phyloP scores from a whole-genome alignment of 2,888 invertebrate species.

The Drosophila paranaensis region DNA sequence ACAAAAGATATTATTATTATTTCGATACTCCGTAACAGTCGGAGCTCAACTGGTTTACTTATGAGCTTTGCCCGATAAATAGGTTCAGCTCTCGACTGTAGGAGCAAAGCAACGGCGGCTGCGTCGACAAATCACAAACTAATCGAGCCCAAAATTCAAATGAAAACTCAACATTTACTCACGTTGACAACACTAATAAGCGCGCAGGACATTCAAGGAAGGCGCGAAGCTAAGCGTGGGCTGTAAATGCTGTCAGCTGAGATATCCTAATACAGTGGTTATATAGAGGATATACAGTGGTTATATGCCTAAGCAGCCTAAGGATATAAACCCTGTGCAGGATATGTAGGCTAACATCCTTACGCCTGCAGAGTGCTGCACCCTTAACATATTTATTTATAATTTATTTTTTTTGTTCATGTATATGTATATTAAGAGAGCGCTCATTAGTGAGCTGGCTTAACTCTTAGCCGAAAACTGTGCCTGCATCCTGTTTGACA shows the following conservation, averaged over 20 bases:
- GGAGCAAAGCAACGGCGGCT: no score
- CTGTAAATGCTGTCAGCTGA: not conserved
- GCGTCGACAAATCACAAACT: not conserved
- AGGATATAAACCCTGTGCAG: no score
- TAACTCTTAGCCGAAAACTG: not conserved
- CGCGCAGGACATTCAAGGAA: no score
- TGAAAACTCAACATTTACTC: not conserved
- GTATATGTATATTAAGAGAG: no score
- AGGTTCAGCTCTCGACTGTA: not conserved
- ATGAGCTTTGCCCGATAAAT: not conserved
- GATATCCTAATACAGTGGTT: no score
- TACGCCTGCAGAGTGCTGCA: no score
- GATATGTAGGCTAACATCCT: no score
- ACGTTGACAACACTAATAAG: not conserved
- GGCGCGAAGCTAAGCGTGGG: not conserved
- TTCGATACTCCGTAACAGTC: not conserved
- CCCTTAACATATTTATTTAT: no score
- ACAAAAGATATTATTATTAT: not conserved
- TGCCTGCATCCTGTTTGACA: conserved; percentile 48
- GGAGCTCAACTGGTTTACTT: conserved; percentile 5
- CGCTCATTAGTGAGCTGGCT: not conserved
- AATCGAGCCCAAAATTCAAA: not conserved
- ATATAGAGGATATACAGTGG: no score
- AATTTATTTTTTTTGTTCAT: no score
- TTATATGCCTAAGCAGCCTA: no score